Percentiles rank a stretch among this genome's conserved stretches.
These are phyloP conservation scores for Tetramorium alpestre DNA, from an alignment of 1,140 invertebrate species.

Conservation along the genomic window DNA sequence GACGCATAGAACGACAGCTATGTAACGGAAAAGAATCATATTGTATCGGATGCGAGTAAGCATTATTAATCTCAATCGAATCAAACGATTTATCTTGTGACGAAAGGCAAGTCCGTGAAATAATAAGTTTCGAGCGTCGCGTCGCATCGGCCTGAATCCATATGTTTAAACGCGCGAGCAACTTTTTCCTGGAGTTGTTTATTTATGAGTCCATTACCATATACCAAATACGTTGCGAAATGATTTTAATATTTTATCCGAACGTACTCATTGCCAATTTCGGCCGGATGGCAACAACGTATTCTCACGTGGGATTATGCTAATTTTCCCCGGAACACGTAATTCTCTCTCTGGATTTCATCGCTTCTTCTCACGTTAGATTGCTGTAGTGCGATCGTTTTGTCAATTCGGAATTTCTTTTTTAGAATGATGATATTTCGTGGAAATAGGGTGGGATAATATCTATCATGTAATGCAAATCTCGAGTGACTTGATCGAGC, in stretches of 20 bases:
- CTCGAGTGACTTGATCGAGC: neutral
- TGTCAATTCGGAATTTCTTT: neutral
- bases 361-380: neutral
- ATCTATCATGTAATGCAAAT: neutral
- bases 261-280: neutral
- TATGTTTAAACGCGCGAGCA: neutral
- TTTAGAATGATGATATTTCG: neutral
- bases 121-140: neutral
- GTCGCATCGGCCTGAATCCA: neutral
- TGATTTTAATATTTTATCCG: conserved; percentile 15
- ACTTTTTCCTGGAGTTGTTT: neutral
- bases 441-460: neutral
- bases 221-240: neutral
- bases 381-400: neutral
- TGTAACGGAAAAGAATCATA: neutral
- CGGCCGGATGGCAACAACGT: neutral
- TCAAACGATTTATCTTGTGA: conserved; percentile 4
- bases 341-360: neutral
- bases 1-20: neutral
- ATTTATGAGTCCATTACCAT: conserved; percentile 1
- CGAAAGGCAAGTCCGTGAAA: neutral
- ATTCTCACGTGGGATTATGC: conserved; percentile 6
- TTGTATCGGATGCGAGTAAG: neutral
- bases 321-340: conserved; percentile 8
- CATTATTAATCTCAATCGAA: conserved; percentile 26